Evolutionary conservation across 2,113 vertebrate species (phyloP).

Genomic region (Nasalis larvatus): DNA sequence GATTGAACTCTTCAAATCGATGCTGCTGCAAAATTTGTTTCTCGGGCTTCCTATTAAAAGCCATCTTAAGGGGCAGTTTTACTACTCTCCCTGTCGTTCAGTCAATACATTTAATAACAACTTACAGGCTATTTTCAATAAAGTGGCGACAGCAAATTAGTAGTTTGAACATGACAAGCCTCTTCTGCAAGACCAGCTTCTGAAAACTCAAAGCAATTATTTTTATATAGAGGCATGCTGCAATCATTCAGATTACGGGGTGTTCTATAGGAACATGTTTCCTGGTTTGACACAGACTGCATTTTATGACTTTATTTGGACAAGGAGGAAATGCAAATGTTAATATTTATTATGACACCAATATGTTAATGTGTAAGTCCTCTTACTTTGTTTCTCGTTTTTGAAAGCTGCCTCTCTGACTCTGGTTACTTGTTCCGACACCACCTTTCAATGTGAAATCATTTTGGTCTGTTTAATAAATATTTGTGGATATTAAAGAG

Average conservation of each 20-base stretch:
- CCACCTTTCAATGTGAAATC: conserved; percentile 72
- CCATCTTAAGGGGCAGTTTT: conserved; percentile 94
- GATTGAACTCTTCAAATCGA: conserved; percentile 99
- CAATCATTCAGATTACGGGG: conserved; percentile 86
- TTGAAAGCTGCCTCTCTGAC: conserved; percentile 77
- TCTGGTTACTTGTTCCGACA: conserved; percentile 74
- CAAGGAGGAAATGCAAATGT: conserved; percentile 84
- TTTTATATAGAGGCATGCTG: conserved; percentile 86
- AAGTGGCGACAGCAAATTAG: conserved; percentile 93
- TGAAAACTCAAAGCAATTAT: conserved; percentile 91
- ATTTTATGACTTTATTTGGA: conserved; percentile 86
- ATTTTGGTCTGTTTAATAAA: conserved; percentile 81
- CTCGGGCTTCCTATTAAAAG: conserved; percentile 95
- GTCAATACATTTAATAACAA: conserved; percentile 95
- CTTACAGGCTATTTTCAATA: conserved; percentile 93
- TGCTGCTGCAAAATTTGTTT: conserved; percentile 98
- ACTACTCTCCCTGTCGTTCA: conserved; percentile 92
- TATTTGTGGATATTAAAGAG: conserved; percentile 81
- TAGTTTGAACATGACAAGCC: conserved; percentile 92
- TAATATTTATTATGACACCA: conserved; percentile 84
- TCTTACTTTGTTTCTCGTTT: conserved; percentile 69
- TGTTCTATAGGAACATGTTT: conserved; percentile 82
- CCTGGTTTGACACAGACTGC: conserved; percentile 83
- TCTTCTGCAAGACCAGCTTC: conserved; percentile 88
- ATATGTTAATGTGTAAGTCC: conserved; percentile 83